Conservation (phyloP, 2,797 vertebrate species). For the Tachyglossus aculeatus region DNA sequence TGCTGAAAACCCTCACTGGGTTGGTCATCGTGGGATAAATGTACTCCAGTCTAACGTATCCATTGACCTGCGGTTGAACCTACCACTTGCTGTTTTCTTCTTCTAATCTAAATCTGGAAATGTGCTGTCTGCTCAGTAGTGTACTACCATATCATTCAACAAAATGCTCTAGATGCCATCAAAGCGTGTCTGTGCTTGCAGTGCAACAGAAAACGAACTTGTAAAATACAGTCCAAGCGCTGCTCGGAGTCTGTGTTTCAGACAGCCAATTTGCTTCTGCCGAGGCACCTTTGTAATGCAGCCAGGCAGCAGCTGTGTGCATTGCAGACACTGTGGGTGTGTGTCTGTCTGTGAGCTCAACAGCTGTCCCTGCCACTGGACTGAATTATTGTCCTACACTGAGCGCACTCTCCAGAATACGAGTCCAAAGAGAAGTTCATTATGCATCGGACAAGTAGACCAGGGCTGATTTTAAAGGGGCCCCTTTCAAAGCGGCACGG, state of each 20-base stretch:
- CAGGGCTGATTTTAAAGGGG: neutral
- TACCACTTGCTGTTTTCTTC: conserved; percentile 76
- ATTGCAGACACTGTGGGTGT: conserved; percentile 72
- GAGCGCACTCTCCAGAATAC: conserved; percentile 13
- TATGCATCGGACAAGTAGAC: neutral
- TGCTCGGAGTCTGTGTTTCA: conserved; percentile 55
- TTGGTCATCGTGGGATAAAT: conserved; percentile 13
- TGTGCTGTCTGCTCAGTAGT: conserved; percentile 64
- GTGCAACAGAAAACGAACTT: conserved; percentile 42
- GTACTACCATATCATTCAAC: conserved; percentile 52
- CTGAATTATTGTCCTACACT: conserved; percentile 30
- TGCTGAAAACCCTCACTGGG: conserved; percentile 14
- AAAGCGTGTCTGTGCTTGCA: conserved; percentile 66
- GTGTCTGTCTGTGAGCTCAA: conserved; percentile 48
- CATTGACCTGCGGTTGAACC: conserved; percentile 74
- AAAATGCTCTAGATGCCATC: conserved; percentile 66
- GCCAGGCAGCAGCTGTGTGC: conserved; percentile 75
- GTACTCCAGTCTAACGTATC: conserved; percentile 50
- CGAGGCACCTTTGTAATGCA: conserved; percentile 71
- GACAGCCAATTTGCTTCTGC: conserved; percentile 62
- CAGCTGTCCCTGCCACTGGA: conserved; percentile 55
- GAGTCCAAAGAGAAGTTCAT: conserved; percentile 7
- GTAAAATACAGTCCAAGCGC: conserved; percentile 47
- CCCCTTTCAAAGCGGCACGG: rapidly evolving
- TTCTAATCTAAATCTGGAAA: conserved; percentile 74